Percentiles rank a stretch among this genome's conserved stretches.
These are phyloP conservation scores for Zaprionus kolodkinae DNA, from an alignment of 1,140 invertebrate species.

Conservation along the genomic window DNA sequence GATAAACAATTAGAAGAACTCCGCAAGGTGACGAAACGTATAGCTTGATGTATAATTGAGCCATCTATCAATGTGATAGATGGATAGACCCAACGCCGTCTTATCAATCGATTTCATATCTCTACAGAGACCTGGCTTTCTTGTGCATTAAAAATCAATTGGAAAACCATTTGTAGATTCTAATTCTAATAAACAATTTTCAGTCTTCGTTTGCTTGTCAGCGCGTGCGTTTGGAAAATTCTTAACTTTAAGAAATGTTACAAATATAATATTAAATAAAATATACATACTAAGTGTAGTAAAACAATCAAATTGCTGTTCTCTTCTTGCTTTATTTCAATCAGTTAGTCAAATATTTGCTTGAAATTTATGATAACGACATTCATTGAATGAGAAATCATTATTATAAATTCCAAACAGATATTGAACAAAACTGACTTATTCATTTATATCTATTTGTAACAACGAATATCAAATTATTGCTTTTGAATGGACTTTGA, in stretches of 20 bases:
- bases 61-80: slow-evolving; percentile 70
- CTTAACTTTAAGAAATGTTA: not conserved
- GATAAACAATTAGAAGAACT: slow-evolving; percentile 45
- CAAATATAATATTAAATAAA: not conserved
- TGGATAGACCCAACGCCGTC: slow-evolving; percentile 21
- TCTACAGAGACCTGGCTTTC: not conserved
- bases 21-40: slow-evolving; percentile 34
- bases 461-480: slow-evolving; percentile 80
- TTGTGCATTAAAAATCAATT: slow-evolving; percentile 68
- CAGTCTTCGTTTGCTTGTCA: not conserved
- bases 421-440: slow-evolving; percentile 18
- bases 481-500: slow-evolving; percentile 68
- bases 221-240: not conserved
- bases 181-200: slow-evolving; percentile 4
- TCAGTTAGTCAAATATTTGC: slow-evolving; percentile 19
- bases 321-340: slow-evolving; percentile 71
- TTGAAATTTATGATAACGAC: slow-evolving; percentile 25
- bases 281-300: not conserved
- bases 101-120: slow-evolving; percentile 49
- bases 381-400: slow-evolving; percentile 12
- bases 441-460: slow-evolving; percentile 52
- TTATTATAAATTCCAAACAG: slow-evolving; percentile 16
- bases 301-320: slow-evolving; percentile 22
- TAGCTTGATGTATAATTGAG: slow-evolving; percentile 27
- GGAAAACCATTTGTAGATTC: slow-evolving; percentile 28